These are phyloP conservation scores for Drosophila mimica DNA, from an alignment of 2,888 invertebrate species.

Conservation along the genomic window DNA sequence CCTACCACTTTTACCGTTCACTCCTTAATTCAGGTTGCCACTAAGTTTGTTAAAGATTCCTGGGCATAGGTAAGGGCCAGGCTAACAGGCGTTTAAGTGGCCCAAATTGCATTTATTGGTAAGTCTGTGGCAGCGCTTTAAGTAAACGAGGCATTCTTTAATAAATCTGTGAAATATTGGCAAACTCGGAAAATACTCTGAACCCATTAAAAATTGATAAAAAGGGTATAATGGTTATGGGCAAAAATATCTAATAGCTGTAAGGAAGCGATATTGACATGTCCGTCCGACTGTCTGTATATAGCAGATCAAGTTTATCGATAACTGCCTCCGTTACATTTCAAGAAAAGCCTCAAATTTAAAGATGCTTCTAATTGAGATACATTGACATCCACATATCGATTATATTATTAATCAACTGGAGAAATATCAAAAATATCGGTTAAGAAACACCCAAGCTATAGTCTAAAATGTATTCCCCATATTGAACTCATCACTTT, in stretches of 20 bases:
- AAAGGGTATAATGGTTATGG: background rate
- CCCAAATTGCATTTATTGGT: slow-evolving; percentile 12
- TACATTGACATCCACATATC: background rate
- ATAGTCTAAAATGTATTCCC: too few relatives aligned
- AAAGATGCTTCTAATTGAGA: background rate
- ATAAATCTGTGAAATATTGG: background rate
- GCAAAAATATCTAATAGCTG: background rate
- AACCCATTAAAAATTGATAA: background rate
- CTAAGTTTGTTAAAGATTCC: slow-evolving; percentile 2
- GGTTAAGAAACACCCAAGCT: too few relatives aligned
- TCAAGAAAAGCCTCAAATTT: background rate
- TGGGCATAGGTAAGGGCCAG: background rate
- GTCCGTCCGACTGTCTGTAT: background rate
- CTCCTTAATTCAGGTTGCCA: slow-evolving; percentile 18
- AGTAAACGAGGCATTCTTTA: background rate
- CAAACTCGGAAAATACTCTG: background rate
- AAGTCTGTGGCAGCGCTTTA: background rate
- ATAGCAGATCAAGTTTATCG: too few relatives aligned
- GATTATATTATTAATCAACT: too few relatives aligned
- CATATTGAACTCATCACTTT: too few relatives aligned
- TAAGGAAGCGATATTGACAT: background rate
- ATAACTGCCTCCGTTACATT: background rate
- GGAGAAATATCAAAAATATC: too few relatives aligned
- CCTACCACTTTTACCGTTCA: slow-evolving; percentile 10
- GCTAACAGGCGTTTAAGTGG: slow-evolving; percentile 7